A percentile compares a stretch with the other conserved stretches of the same genome.
Evolutionary conservation across 92 coral and sea anemone species (phyloP).

Genomic region (Actinernus sp.): DNA sequence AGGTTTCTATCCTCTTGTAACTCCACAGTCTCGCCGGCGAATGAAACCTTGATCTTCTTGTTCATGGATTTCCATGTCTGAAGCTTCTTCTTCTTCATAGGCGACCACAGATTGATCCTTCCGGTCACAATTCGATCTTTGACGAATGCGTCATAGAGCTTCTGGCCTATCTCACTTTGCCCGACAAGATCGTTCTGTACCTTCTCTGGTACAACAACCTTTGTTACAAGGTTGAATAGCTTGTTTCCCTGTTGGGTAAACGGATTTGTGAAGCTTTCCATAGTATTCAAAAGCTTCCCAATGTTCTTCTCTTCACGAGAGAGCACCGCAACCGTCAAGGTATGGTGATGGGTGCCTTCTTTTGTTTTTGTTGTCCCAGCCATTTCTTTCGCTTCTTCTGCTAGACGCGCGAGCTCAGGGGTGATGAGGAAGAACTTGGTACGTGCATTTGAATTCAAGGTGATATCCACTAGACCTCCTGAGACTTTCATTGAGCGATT

Average conservation of each 20-base stretch:
- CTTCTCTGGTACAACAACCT: slow-evolving; percentile 41
- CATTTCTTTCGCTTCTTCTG: slow-evolving; percentile 66
- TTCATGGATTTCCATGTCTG: slow-evolving; percentile 23
- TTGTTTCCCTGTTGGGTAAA: slow-evolving; percentile 36
- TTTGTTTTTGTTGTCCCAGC: slow-evolving; percentile 38
- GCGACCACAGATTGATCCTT: slow-evolving; percentile 41
- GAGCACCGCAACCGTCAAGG: slow-evolving; percentile 30
- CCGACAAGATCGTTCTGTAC: slow-evolving; percentile 27
- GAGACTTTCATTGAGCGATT: slow-evolving; percentile 45
- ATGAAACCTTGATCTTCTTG: slow-evolving; percentile 16
- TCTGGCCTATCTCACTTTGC: slow-evolving; percentile 17
- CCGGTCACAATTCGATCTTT: slow-evolving; percentile 23
- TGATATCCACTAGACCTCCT: slow-evolving; percentile 58
- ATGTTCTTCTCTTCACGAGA: slow-evolving; percentile 58
- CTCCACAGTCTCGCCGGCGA: slow-evolving; percentile 29
- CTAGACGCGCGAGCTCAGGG: slow-evolving; percentile 58
- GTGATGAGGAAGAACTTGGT: slow-evolving; percentile 66
- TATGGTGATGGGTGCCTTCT: slow-evolving; percentile 52
- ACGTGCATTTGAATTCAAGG: slow-evolving; percentile 52
- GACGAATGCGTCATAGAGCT: slow-evolving; percentile 30
- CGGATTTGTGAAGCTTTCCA: slow-evolving; percentile 61
- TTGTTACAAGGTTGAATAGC: slow-evolving; percentile 60
- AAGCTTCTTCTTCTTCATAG: slow-evolving; percentile 39
- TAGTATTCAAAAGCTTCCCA: slow-evolving; percentile 26
- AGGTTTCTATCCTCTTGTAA: slow-evolving; percentile 42